Base-by-base conservation (phyloP, 2,113 vertebrate genomes). In the Verasper variegatus region DNA sequence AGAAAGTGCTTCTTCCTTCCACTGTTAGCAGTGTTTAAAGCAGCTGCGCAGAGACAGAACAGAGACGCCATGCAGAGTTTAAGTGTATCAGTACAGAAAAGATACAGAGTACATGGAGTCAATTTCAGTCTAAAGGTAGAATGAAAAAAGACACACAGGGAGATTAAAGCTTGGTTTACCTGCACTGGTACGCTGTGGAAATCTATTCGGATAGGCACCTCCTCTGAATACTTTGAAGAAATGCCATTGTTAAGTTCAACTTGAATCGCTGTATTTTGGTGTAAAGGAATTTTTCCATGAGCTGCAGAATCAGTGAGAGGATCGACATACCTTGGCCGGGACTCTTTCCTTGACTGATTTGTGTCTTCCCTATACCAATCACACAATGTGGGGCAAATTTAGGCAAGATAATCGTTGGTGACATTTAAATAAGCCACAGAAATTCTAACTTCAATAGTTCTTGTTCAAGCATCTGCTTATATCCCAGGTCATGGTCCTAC, bases 171-270 rank as follows among this genome's bases (percentile, higher is more conserved):
- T 66, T 5, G 71, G 42, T 88, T 97, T 95, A 96, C 96, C 96
- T 97, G 95, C 52, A 55, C 74, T 90, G 71, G 85, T 47, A n/a
- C 37, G 85, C 13, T 93, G 90, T 73, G 90, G 84, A 76, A 92
- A 94, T 91, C 88, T 95, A 89, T 88, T 94, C 37, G 93, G 62
- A 88, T 91, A 94, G 81, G 83, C 86, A 76, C 90, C 80, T 78
- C 94, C 87, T 92, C 95, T 95, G 90, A 95, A 93, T 84, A 91
- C 97, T 97, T 96, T 91, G 91, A 94, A 95, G 90, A 96, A 84
- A 95, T 80, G 83, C 27, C 61, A 82, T 5, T 68, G 68, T 92
- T 89, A 80, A 82, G 78, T 94, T 77, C 73, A 59, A 80, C 52
- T 71, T 52, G 24, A 78, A 51, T 11, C n/a, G 42, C 23, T 42